Base-by-base conservation (phyloP, 2,888 invertebrate genomes). In the Prosopocoilus inquinatus region DNA sequence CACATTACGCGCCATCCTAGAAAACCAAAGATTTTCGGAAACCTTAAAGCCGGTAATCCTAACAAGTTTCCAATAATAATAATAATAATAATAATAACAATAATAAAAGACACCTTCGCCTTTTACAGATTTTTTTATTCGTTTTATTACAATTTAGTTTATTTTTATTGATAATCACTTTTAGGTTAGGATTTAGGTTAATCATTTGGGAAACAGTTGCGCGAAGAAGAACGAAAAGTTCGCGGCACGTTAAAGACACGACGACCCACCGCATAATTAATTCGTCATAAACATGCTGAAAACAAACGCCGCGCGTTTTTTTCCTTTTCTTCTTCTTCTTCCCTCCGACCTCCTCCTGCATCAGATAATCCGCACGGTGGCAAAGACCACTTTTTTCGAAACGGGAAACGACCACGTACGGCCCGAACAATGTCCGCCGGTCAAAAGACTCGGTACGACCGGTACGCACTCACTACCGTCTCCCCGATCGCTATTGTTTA, bases 381-480 rank as follows among this genome's bases (percentile, higher is more conserved):
- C 39, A 13, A 33, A 38, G 39, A 28, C 50, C 35, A 50, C 50
- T 50, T 50, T 50, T 50, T 47, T 47, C 20, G 28, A 12, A 11
- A 33, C 34, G 47, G 35, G 15, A 47, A 47, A 47, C 50, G 35
- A 36, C 50, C 50, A 50, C 38, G 38, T 50, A 50, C 50, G 12
- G 50, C 38, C 50, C 20, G 33, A 46, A 72, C 71, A 72, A 72
- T 72, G 72, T 74, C 69, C 70, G 63, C 66, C 72, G 71, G 71
- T 73, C 71, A 71, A 71, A 71, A 72, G 71, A 73, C 71, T 74
- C 70, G 62, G 67, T 70, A 70, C 72, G 66, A 71, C 71, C 73
- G 70, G 70, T 73, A 73, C 72, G 70, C 72, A 72, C 71, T 70
- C 20, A 28, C 20, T 28, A 28, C 20, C 20, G 20, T 28, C 20